Evolutionary conservation across 2,113 vertebrate species (phyloP), one percentile per base, ranked within the genome.

Genomic region (Spea bombifrons): DNA sequence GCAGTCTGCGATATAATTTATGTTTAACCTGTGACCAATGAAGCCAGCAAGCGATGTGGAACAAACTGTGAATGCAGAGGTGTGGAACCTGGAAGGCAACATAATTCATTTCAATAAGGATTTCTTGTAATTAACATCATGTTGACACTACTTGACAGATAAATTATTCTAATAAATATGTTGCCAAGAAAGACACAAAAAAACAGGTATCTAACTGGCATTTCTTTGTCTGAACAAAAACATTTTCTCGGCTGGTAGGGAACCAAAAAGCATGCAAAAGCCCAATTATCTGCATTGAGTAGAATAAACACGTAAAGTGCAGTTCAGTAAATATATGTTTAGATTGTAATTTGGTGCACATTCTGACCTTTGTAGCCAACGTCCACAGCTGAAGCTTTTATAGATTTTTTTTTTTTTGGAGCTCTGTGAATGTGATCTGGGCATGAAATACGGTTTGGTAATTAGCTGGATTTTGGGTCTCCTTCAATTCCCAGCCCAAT

Each of bases 101-200:
- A 10, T 49, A 17, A 74, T 49, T 61, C 46, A 64, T 9, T 47
- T 47, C n/a, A 47, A 61, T 74, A 49, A 74, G 49, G 5, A 17
- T 64, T 63, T 64, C 48, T 8, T 49, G 57, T 74, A 74, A 74
- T 74, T 64, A 74, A 12, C 72, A 64, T 64, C 72, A 64, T 30
- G 59, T 64, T 63, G 46, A 64, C 72, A 74, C 8, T 17, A 47
- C 47, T 74, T 74, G 72, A 74, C 72, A 74, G 9, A 12, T 46
- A 17, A 59, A 74, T 74, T 74, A 49, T n/a, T 73, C 16, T 44
- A 52, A 52, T 47, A 50, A 8, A 47, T 48, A 63, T 5, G 47
- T 73, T 63, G 30, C 59, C 57, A 74, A 13, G 15, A 49, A 59
- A 64, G 3, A 64, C 48, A 17, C 17, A 59, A 30, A 10, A 13